Evolutionary conservation across 2,797 vertebrate genomes (phyloP).

Genomic region (Pseudochirops corinnae): DNA sequence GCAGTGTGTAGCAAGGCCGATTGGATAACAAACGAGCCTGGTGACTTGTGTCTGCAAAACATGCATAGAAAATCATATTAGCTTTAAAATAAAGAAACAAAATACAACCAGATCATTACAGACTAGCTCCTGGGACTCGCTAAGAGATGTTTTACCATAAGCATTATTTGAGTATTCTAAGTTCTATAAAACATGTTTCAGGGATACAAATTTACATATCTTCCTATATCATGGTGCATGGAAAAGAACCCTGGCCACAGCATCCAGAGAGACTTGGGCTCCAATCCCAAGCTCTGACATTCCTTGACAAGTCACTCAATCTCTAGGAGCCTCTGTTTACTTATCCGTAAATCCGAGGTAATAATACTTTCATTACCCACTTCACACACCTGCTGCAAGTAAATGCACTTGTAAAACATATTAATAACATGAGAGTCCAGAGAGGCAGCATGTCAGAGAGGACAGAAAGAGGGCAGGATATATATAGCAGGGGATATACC

Average conservation of each 20-base stretch:
- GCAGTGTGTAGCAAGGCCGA: slow-evolving; percentile 93
- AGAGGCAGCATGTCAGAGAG: background rate
- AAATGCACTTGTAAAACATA: background rate
- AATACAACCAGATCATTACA: background rate
- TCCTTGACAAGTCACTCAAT: fast-evolving
- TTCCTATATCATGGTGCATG: background rate
- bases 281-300: background rate
- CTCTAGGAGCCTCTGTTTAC: background rate
- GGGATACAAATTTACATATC: background rate
- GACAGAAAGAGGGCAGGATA: background rate
- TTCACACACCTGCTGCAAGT: background rate
- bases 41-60: slow-evolving; percentile 90
- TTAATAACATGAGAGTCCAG: background rate
- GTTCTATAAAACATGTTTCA: background rate
- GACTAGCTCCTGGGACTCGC: background rate
- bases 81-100: slow-evolving; percentile 43
- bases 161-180: background rate
- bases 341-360: background rate
- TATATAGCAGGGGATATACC: background rate
- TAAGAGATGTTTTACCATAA: background rate
- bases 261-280: background rate
- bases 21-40: slow-evolving; percentile 91
- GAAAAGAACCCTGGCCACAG: background rate
- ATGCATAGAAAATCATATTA: slow-evolving; percentile 3
- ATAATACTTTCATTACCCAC: background rate